These are phyloP conservation scores for Bombus pyrosoma DNA, from an alignment of 1,140 invertebrate species.

Conservation along the genomic window DNA sequence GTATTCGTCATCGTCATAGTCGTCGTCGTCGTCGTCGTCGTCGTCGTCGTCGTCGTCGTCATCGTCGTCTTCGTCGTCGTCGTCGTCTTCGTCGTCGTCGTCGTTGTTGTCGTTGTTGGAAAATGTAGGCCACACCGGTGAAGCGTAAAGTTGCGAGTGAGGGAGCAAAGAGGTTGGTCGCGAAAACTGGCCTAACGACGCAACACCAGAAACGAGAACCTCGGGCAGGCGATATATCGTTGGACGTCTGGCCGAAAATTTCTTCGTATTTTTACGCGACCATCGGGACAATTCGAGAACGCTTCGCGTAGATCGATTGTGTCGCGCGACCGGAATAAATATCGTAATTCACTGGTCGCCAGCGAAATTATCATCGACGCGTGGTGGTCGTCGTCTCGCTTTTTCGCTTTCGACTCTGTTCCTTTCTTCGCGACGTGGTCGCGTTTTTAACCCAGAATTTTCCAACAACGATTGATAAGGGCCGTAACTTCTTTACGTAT, in stretches of 20 bases:
- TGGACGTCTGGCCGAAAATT: slow-evolving; percentile 22
- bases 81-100: not conserved
- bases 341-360: slow-evolving; percentile 8
- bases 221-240: not conserved
- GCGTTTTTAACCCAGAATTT: not conserved
- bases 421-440: not conserved
- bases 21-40: not conserved
- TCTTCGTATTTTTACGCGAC: slow-evolving; percentile 29
- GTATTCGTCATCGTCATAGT: slow-evolving; percentile 8
- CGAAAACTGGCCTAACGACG: not conserved
- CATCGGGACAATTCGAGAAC: slow-evolving; percentile 22
- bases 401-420: not conserved
- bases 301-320: slow-evolving; percentile 9
- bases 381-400: not conserved
- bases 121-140: slow-evolving; percentile 26
- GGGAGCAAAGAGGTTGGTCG: too few relatives aligned
- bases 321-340: slow-evolving; percentile 29
- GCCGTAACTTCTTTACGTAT: slow-evolving; percentile 16
- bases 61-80: not conserved
- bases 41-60: not conserved
- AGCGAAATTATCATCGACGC: not conserved
- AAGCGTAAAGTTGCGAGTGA: slow-evolving; percentile 13
- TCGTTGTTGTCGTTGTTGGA: slow-evolving; percentile 20
- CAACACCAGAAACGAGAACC: not conserved
- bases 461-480: slow-evolving; percentile 32